Evolutionary conservation across 2,888 invertebrate genomes (phyloP), one percentile per base, ranked within the genome.

Genomic region (Tenthredo notha): DNA sequence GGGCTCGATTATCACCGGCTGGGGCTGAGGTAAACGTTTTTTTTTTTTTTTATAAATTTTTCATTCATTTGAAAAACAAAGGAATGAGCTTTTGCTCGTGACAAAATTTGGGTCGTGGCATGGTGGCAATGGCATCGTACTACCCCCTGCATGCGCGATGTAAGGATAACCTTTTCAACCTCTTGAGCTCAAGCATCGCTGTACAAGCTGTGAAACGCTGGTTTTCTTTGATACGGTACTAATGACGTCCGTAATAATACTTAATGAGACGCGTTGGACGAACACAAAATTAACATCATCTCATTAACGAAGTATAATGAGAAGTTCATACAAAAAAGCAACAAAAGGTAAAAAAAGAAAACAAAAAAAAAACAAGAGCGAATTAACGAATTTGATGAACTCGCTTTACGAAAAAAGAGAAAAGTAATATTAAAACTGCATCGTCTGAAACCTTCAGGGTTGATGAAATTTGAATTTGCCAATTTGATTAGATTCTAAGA

Each of bases 231-330:
- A 67, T 33, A 25, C 43, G 18, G 18, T n/a, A 43, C 72, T 74
- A 74, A 74, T 74, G 72, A 74, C 72, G 72, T 74, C 72, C 43
- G 72, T 43, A 74, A 43, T 74, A 74, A 74, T 74, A 74, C 40
- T 43, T 74, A 74, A 74, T 74, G 72, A 74, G 67, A 33, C 67
- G 72, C 72, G 72, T 74, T 43, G 43, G 43, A 43, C 21, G 12
- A 74, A 74, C 72, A 43, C 0, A 10, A 43, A 74, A 43, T 74
- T 74, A 74, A 74, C 40, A 74, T 74, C 72, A 74, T 74, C 72
- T 43, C 72, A 43, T 43, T 74, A 74, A 74, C 72, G 72, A 74
- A 74, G 72, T 43, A 74, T 74, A 43, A 21, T 5, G 33, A 67
- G 29, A 65, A 15, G 65, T 12, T 65, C 65, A 1, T n/a, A 37